A percentile compares a stretch with the other conserved stretches of the same genome.
Conservation (phyloP, 2,888 invertebrate species). For the Drosophila emarginata region DNA sequence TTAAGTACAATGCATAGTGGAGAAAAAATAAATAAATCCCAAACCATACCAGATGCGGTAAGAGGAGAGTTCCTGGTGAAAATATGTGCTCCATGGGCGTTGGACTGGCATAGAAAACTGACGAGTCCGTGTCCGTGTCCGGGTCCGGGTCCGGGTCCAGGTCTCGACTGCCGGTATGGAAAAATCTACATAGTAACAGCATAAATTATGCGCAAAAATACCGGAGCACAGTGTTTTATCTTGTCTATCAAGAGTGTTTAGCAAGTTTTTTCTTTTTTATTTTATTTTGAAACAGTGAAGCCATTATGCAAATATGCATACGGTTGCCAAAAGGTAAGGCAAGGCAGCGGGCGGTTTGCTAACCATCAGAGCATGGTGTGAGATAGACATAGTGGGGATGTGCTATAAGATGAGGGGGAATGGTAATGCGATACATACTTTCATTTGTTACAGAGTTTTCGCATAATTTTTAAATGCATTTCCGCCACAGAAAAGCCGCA, state of each 20-base stretch:
- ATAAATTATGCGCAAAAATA: slow-evolving; percentile 75
- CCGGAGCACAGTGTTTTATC: slow-evolving; percentile 71
- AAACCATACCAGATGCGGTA: slow-evolving; percentile 5
- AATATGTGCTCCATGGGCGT: slow-evolving; percentile 30
- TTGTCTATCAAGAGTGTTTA: slow-evolving; percentile 78
- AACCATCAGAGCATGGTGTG: slow-evolving; percentile 1
- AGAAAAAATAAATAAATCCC: slow-evolving; percentile 10
- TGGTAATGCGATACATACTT: slow-evolving; percentile 31
- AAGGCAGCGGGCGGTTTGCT: neutral
- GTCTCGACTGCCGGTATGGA: slow-evolving; percentile 10
- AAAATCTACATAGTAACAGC: slow-evolving; percentile 63
- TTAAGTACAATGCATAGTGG: slow-evolving; percentile 32
- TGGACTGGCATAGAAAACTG: neutral
- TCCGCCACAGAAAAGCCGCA: slow-evolving; percentile 43
- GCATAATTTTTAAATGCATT: slow-evolving; percentile 67
- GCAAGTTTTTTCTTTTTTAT: slow-evolving; percentile 54
- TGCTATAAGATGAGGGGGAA: neutral
- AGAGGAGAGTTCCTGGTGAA: slow-evolving; percentile 35
- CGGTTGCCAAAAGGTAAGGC: slow-evolving; percentile 21
- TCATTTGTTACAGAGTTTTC: slow-evolving; percentile 51
- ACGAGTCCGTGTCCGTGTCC: neutral
- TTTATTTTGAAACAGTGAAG: slow-evolving; percentile 68
- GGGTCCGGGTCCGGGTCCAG: slow-evolving; percentile 3
- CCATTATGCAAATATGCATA: slow-evolving; percentile 78
- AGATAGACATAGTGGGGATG: neutral